phyloP scores from a whole-genome alignment of 2,888 invertebrate genomes.

The Arctia plantaginis region DNA sequence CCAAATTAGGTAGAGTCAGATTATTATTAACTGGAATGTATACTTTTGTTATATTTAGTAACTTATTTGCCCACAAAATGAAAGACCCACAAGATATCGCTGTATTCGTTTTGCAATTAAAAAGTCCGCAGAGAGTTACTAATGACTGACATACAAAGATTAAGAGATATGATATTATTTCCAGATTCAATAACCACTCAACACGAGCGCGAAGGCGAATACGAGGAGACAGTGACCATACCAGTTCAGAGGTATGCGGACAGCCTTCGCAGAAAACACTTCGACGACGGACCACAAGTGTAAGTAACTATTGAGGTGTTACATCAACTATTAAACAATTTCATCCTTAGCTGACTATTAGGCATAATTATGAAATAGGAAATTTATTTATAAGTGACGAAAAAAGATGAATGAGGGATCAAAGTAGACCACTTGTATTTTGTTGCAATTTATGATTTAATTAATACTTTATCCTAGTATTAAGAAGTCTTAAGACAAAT shows the following conservation, averaged over 20 bases:
- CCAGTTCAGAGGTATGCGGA: constrained; percentile 87
- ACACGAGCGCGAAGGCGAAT: constrained; percentile 87
- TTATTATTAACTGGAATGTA: too few relatives aligned
- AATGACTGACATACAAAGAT: background rate
- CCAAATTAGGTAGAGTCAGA: too few relatives aligned
- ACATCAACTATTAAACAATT: background rate
- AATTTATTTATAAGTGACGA: too few relatives aligned
- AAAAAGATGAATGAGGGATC: too few relatives aligned
- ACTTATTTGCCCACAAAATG: background rate
- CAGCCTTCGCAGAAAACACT: constrained; percentile 82
- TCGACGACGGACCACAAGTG: constrained; percentile 72
- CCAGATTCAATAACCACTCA: constrained; percentile 70
- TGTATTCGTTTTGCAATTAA: too few relatives aligned
- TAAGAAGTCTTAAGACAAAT: too few relatives aligned
- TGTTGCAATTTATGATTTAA: too few relatives aligned
- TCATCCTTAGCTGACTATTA: background rate
- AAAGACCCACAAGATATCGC: too few relatives aligned
- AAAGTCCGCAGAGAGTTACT: too few relatives aligned
- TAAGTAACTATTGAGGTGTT: constrained; percentile 55
- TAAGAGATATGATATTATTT: constrained; percentile 25
- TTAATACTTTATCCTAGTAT: too few relatives aligned
- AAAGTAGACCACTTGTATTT: too few relatives aligned
- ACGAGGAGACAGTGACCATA: constrained; percentile 85
- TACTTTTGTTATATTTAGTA: background rate
- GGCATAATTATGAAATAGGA: background rate